phyloP scores from a whole-genome alignment of 2,113 vertebrate genomes.

The Spilogale gracilis region DNA sequence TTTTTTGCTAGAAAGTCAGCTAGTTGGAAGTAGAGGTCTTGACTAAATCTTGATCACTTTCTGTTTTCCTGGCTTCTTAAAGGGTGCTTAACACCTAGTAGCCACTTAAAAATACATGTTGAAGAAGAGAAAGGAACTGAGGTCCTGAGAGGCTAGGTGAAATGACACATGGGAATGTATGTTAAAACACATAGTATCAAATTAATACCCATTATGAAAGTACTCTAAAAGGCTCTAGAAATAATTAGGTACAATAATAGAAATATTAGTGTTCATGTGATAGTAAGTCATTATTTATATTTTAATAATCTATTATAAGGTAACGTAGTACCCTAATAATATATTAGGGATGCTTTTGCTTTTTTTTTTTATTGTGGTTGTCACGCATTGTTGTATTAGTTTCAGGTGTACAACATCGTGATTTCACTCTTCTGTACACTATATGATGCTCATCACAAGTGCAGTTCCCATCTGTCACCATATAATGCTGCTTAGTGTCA shows the following conservation, averaged over 20 bases:
- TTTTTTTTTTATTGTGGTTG: not conserved
- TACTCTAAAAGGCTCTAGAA: not conserved
- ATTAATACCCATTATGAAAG: not conserved
- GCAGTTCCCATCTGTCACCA: not conserved
- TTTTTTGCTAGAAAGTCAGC: constrained; percentile 11
- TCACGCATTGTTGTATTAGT: not conserved
- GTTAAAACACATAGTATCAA: not conserved
- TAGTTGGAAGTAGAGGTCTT: not conserved
- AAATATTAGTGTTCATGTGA: not conserved
- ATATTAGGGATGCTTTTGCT: not conserved
- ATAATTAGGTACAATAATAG: not conserved
- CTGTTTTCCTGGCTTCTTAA: not conserved
- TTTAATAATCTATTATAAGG: constrained; percentile 4
- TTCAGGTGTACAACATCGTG: not conserved
- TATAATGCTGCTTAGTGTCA: not conserved
- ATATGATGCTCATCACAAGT: not conserved
- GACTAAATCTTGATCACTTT: not conserved
- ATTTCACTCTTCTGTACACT: not conserved
- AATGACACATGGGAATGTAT: not conserved
- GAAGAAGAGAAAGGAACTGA: not conserved
- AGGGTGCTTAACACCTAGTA: not conserved
- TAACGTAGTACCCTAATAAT: not conserved
- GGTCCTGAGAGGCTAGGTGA: not conserved
- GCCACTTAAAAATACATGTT: not conserved
- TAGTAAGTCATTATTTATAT: not conserved